Evolutionary conservation across 1,140 invertebrate genomes (phyloP).

Genomic region (Probaryconus sp.): DNA sequence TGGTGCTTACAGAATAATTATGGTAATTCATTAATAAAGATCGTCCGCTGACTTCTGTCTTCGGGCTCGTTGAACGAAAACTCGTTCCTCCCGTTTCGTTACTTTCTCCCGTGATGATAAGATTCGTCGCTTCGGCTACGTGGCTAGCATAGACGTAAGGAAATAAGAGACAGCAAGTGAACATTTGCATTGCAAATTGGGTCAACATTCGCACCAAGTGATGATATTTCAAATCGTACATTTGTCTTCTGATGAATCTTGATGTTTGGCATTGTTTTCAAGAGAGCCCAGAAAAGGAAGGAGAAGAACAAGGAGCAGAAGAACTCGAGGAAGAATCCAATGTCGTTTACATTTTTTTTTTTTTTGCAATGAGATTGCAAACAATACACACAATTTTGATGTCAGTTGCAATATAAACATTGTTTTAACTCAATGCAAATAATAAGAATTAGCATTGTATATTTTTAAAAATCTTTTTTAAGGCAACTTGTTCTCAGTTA

Average conservation of each 20-base stretch:
- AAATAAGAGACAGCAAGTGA: slow-evolving; percentile 9
- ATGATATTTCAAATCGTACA: slow-evolving; percentile 17
- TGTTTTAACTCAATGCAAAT: too few species aligned
- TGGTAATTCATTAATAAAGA: slow-evolving; percentile 70
- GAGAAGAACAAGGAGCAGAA: too few species aligned
- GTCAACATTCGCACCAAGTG: not conserved
- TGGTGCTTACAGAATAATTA: slow-evolving; percentile 67
- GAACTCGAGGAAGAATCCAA: too few species aligned
- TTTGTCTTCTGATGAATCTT: not conserved
- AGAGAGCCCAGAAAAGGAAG: not conserved
- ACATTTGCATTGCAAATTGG: slow-evolving; percentile 15
- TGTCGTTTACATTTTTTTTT: too few species aligned
- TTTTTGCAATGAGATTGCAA: too few species aligned
- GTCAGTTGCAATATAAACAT: too few species aligned
- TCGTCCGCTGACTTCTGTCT: slow-evolving; percentile 17
- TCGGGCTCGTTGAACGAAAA: not conserved
- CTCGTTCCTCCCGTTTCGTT: not conserved
- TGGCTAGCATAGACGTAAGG: slow-evolving; percentile 1
- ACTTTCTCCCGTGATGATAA: not conserved
- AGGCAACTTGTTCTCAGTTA: too few species aligned
- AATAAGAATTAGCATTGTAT: too few species aligned
- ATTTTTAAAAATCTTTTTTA: too few species aligned
- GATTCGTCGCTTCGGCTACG: slow-evolving; percentile 12
- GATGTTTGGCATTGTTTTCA: slow-evolving; percentile 8
- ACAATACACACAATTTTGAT: too few species aligned